Conservation (phyloP, 2,113 vertebrate genomes). For the Coptodon bakossiorum region DNA sequence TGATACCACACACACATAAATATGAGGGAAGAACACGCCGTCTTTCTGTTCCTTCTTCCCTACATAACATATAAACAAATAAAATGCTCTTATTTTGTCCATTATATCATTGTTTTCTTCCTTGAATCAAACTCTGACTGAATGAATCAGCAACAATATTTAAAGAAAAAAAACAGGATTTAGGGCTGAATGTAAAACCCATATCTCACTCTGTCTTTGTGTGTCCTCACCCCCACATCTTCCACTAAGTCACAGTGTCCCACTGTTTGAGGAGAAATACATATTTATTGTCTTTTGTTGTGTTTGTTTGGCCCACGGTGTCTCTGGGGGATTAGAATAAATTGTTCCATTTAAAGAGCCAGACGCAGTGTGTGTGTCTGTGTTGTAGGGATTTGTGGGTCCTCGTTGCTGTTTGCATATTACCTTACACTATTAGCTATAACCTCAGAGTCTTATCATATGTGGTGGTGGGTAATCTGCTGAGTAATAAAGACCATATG, state of each 20-base stretch:
- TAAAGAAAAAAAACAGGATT: not conserved
- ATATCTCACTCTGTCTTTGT: not conserved
- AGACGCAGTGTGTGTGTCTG: not conserved
- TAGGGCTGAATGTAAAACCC: not conserved
- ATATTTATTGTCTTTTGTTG: not conserved
- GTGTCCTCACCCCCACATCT: not conserved
- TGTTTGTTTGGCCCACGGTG: not conserved
- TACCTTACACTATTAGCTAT: not conserved
- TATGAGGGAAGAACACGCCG: not conserved
- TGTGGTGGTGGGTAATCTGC: accelerated
- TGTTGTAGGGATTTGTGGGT: not conserved
- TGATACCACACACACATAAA: accelerated
- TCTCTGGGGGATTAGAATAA: constrained; percentile 13
- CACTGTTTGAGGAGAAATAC: not conserved
- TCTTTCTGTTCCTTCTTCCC: not conserved
- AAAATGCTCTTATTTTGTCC: not conserved
- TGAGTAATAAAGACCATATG: not conserved
- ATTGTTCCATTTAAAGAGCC: not conserved
- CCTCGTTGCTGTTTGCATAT: not conserved
- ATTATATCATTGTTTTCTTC: not conserved
- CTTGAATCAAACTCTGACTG: not conserved
- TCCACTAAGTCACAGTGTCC: not conserved
- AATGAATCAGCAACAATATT: not conserved
- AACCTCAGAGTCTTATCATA: not conserved
- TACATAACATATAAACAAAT: not conserved